Percentiles rank a stretch among this genome's conserved stretches.
Conservation (phyloP, 2,113 vertebrate species). For the Pipa parva region DNA sequence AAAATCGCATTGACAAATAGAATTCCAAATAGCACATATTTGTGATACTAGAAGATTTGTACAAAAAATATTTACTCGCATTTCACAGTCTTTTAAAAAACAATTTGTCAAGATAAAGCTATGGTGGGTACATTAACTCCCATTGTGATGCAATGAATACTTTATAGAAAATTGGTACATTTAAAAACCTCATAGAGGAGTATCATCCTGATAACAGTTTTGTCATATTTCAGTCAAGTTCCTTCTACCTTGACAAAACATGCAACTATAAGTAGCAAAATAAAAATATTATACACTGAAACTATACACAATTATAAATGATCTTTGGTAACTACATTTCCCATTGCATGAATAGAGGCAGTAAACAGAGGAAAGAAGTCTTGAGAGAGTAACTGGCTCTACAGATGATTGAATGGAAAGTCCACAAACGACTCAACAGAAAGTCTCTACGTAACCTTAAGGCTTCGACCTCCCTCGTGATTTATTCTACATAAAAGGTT, state of each 20-base stretch:
- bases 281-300: neutral
- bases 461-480: neutral
- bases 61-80: too few relatives aligned
- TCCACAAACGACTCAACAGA: too few relatives aligned
- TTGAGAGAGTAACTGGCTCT: too few relatives aligned
- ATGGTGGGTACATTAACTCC: neutral
- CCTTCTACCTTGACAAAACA: slow-evolving; percentile 6
- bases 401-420: too few relatives aligned
- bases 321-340: neutral
- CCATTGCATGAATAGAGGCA: neutral
- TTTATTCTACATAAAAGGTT: too few relatives aligned
- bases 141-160: neutral
- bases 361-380: neutral
- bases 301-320: neutral
- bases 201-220: neutral
- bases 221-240: neutral
- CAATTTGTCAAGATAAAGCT: neutral
- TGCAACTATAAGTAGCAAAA: neutral
- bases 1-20: too few relatives aligned
- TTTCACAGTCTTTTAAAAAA: too few relatives aligned
- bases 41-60: too few relatives aligned
- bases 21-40: neutral
- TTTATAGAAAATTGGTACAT: slow-evolving; percentile 2
- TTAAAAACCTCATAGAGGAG: slow-evolving; percentile 37
- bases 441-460: neutral